These are phyloP conservation scores for Fundulus diaphanus DNA, from an alignment of 2,797 vertebrate species.

Conservation along the genomic window DNA sequence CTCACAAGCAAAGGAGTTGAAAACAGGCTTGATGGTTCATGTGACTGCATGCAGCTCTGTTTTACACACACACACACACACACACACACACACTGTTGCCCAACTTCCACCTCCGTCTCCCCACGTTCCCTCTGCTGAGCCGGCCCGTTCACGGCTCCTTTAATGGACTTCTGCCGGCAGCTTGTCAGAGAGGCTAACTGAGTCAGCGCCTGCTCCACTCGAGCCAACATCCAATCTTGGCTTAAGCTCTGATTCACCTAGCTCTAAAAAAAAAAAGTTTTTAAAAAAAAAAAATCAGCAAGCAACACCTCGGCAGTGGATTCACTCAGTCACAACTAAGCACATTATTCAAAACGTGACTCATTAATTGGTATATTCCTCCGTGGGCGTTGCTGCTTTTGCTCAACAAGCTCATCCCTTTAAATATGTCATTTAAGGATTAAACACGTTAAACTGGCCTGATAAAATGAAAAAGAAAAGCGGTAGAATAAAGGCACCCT, in stretches of 20 bases:
- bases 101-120: constrained; percentile 46
- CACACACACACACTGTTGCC: constrained; percentile 35
- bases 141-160: constrained; percentile 52
- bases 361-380: constrained; percentile 50
- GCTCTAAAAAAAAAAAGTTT: constrained; percentile 8
- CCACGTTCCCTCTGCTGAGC: constrained; percentile 47
- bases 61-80: constrained; percentile 19
- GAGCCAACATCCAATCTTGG: constrained; percentile 31
- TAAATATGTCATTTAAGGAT: constrained; percentile 39
- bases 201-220: constrained; percentile 55
- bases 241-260: constrained; percentile 50
- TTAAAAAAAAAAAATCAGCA: constrained; percentile 10
- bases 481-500: not conserved
- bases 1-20: constrained; percentile 44
- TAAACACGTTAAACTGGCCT: constrained; percentile 16
- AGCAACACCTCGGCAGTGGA: constrained; percentile 27
- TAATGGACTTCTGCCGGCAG: constrained; percentile 61
- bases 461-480: constrained; percentile 24
- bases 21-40: constrained; percentile 38
- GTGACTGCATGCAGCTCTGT: constrained; percentile 36
- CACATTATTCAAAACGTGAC: constrained; percentile 43
- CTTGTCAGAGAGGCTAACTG: constrained; percentile 50
- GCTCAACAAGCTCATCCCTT: constrained; percentile 21
- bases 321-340: constrained; percentile 42
- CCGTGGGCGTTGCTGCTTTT: constrained; percentile 16